A percentile compares a stretch with the other conserved stretches of the same genome.
Evolutionary conservation across 2,888 invertebrate genomes (phyloP).

Genomic region (Drosophila paramelanica): DNA sequence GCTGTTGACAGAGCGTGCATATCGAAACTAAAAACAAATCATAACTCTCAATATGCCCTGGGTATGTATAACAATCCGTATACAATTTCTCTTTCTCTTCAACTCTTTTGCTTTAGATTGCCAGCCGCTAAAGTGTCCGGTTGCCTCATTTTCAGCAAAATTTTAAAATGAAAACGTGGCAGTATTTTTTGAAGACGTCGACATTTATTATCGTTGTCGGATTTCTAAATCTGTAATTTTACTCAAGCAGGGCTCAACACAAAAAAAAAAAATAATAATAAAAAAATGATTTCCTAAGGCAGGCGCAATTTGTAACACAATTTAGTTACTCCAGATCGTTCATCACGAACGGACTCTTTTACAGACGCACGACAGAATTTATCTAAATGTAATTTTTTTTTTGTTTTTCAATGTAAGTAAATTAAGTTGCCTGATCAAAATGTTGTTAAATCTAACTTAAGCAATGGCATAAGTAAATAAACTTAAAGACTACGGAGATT

Average conservation of each 20-base stretch:
- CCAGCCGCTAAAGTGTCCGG: slow-evolving; percentile 10
- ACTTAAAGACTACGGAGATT: slow-evolving; percentile 19
- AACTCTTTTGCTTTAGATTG: not conserved
- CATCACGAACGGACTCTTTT: not conserved
- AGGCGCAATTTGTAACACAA: slow-evolving; percentile 18
- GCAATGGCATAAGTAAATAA: slow-evolving; percentile 1
- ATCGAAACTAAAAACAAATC: not conserved
- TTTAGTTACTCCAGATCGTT: slow-evolving; percentile 28
- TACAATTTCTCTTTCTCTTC: not conserved
- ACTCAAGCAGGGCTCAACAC: slow-evolving; percentile 8
- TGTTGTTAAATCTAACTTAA: slow-evolving; percentile 1
- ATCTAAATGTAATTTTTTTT: not conserved
- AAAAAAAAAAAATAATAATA: not conserved
- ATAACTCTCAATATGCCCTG: not conserved
- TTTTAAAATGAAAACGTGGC: slow-evolving; percentile 30
- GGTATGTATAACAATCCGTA: not conserved
- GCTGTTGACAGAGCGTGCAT: not conserved
- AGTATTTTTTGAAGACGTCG: slow-evolving; percentile 9
- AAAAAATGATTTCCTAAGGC: slow-evolving; percentile 14
- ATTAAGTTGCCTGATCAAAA: slow-evolving; percentile 6
- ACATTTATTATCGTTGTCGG: slow-evolving; percentile 21
- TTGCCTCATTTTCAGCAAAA: slow-evolving; percentile 15
- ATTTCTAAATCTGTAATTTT: slow-evolving; percentile 28
- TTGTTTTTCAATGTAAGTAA: slow-evolving; percentile 1
- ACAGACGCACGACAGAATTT: not conserved